Evolutionary conservation across 2,113 vertebrate species (phyloP), one percentile per base, ranked within the genome.

Genomic region (Mormyrus iriodes): DNA sequence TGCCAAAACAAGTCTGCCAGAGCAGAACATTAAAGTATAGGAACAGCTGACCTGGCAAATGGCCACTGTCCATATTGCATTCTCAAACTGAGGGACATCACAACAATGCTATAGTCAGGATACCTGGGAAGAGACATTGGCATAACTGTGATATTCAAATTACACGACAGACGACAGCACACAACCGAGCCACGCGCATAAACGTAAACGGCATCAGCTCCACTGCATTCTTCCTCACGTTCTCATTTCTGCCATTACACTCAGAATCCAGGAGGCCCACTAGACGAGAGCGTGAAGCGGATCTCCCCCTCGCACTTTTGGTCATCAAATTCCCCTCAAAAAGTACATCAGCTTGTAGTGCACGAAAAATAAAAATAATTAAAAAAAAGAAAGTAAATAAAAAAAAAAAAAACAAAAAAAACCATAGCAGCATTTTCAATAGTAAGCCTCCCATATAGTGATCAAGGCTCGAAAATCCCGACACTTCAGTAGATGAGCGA

Each of bases 391-490:
- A 96, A 96, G 94, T 95, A 95, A 95, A 96, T 83, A 96, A 95
- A 96, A 95, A 89, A 90, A 91, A 96, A 95, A 96, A 94, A 96
- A 95, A 93, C 94, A 95, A 95, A 95, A 96, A 96, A 96, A 95
- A 96, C 94, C 94, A 94, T 96, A 96, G 95, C 96, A 96, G 95
- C 95, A 95, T 91, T 91, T 95, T 91, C 94, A 93, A 93, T 93
- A 91, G 92, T 92, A 93, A 94, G 92, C 95, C 94, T 96, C 93
- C 90, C 91, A 92, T 92, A 91, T 92, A 93, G 93, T 91, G 91
- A 92, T 89, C 89, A 89, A 91, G 94, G 94, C 93, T 93, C 91
- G 88, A 88, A 92, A 94, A 92, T 94, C 92, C 91, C 90, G 52
- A 92, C 91, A 90, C 79, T 35, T 85, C 91, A 92, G 92, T 90